Conservation (phyloP, 2,888 invertebrate genomes). For the Amblyjoppa proteus region DNA sequence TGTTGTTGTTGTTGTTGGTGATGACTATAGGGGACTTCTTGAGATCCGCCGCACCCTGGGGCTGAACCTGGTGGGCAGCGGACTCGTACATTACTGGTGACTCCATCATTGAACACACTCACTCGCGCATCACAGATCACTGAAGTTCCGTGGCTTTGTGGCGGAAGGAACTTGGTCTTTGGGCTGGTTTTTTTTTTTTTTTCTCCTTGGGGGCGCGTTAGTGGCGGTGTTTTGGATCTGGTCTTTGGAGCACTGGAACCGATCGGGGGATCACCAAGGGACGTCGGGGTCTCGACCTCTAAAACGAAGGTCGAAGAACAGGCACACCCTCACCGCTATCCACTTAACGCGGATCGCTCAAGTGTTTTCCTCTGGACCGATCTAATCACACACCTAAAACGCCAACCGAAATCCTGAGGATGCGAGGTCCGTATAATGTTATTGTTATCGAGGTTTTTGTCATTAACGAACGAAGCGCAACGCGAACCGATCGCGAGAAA, state of each 20-base stretch:
- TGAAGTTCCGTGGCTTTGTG: neutral
- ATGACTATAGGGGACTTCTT: slow-evolving; percentile 87
- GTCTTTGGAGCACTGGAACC: neutral
- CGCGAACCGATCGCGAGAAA: neutral
- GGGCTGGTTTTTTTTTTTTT: neutral
- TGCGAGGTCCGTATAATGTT: neutral
- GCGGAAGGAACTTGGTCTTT: neutral
- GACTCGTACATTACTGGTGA: slow-evolving; percentile 95
- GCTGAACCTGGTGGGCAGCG: slow-evolving; percentile 86
- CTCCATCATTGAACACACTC: slow-evolving; percentile 87
- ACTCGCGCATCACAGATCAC: slow-evolving; percentile 80
- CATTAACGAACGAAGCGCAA: neutral
- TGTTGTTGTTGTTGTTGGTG: slow-evolving; percentile 84
- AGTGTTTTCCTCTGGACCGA: neutral
- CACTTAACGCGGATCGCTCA: neutral
- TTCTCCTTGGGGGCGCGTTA: neutral
- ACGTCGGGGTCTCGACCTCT: neutral
- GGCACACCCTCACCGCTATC: neutral
- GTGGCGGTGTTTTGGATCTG: neutral
- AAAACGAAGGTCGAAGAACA: neutral
- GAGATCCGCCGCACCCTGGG: slow-evolving; percentile 86
- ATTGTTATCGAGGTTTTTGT: neutral
- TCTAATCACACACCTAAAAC: neutral
- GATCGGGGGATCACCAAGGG: too few species aligned
- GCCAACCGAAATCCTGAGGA: neutral